Conservation (phyloP, 2,113 vertebrate genomes). For the Callithrix jacchus region DNA sequence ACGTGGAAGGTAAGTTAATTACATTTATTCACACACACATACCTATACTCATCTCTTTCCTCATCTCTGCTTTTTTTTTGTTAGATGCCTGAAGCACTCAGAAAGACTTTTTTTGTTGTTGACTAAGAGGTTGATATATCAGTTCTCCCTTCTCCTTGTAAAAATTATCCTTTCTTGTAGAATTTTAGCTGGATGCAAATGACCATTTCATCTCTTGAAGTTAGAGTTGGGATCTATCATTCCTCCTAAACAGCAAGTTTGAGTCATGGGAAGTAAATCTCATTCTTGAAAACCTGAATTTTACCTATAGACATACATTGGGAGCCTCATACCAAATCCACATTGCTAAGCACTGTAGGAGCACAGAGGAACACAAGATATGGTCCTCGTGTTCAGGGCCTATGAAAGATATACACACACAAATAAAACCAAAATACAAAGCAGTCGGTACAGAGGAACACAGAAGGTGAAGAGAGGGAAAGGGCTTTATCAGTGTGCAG, state of each 20-base stretch:
- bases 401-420: neutral
- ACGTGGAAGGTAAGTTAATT: neutral
- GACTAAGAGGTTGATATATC: neutral
- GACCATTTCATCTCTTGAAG: neutral
- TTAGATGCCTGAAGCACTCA: neutral
- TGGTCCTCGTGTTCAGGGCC: neutral
- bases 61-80: neutral
- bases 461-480: neutral
- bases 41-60: neutral
- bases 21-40: neutral
- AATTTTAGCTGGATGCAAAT: neutral
- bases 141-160: neutral
- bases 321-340: neutral
- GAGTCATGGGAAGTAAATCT: neutral
- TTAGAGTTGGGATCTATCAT: neutral
- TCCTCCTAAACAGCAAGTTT: neutral
- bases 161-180: neutral
- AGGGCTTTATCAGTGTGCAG: neutral
- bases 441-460: neutral
- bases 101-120: neutral
- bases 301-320: neutral
- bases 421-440: neutral
- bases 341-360: neutral
- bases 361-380: neutral
- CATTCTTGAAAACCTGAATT: neutral